A percentile compares a stretch with the other conserved stretches of the same genome.
Evolutionary conservation across 2,888 invertebrate species (phyloP).

Genomic region (Drosophila niveifrons): DNA sequence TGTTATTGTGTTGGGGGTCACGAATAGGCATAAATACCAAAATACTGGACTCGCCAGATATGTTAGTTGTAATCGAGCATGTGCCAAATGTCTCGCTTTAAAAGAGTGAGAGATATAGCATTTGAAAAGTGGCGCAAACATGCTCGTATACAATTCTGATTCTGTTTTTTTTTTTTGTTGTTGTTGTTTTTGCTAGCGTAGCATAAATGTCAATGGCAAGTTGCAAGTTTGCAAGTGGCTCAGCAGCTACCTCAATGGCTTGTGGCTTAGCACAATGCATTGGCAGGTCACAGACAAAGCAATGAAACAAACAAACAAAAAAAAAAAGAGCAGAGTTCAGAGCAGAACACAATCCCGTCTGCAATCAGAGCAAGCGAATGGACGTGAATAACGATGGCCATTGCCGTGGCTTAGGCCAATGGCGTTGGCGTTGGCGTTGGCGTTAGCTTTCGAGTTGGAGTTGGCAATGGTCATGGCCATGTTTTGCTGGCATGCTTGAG

Average conservation of each 20-base stretch:
- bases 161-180: too few relatives aligned
- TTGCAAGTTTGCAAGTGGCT: not conserved
- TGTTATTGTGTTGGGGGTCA: constrained; percentile 47
- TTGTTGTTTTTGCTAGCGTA: not conserved
- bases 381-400: constrained; percentile 30
- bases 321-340: too few relatives aligned
- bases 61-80: too few relatives aligned
- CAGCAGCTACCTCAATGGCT: not conserved
- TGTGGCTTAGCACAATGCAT: not conserved
- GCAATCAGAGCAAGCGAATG: not conserved
- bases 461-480: not conserved
- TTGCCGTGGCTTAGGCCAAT: not conserved
- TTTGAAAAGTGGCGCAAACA: not conserved
- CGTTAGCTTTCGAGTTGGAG: constrained; percentile 12
- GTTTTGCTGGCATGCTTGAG: constrained; percentile 15
- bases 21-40: constrained; percentile 10
- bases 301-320: too few relatives aligned
- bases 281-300: constrained; percentile 1
- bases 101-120: too few relatives aligned
- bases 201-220: constrained; percentile 2
- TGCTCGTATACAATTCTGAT: too few relatives aligned
- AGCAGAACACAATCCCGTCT: not conserved
- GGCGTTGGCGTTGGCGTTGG: constrained; percentile 18
- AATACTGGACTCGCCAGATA: too few relatives aligned
- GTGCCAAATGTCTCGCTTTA: too few relatives aligned